A percentile compares a stretch with the other conserved stretches of the same genome.
Conservation (phyloP, 2,797 vertebrate genomes). For the Catharus ustulatus region DNA sequence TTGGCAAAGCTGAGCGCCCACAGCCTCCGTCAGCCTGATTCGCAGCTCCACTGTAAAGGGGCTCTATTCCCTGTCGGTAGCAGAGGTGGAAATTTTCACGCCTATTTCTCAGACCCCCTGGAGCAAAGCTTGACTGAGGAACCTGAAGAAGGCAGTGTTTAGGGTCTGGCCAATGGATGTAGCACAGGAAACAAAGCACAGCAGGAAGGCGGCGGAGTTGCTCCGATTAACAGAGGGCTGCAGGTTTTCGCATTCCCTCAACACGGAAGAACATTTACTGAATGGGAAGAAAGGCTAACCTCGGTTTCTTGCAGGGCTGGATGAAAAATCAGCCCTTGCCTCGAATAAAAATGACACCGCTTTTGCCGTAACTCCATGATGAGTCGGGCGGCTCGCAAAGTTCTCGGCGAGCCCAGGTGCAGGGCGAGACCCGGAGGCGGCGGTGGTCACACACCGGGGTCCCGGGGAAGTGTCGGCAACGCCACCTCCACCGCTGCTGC, state of each 20-base stretch:
- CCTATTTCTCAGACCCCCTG: neutral
- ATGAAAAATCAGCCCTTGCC: neutral
- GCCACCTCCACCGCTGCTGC: neutral
- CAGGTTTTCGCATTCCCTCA: neutral
- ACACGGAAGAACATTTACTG: neutral
- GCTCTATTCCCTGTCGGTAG: neutral
- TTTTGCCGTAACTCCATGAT: neutral
- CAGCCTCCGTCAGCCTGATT: neutral
- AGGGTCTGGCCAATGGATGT: neutral
- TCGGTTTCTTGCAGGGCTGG: neutral
- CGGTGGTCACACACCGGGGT: neutral
- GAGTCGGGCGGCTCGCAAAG: neutral
- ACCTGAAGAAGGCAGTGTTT: neutral
- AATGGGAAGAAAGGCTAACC: neutral
- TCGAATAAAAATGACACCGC: neutral
- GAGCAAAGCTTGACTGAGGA: neutral
- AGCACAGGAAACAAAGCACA: slow-evolving; percentile 11
- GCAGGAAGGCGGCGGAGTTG: slow-evolving; percentile 39
- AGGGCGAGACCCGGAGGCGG: neutral
- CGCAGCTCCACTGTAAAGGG: fast-evolving
- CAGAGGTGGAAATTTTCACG: neutral
- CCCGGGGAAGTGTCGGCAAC: no score
- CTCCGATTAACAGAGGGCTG: neutral
- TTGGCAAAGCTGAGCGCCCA: neutral
- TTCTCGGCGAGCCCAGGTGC: neutral